Evolutionary conservation across 30 jellyfish, hydroid and myxozoan genomes (phyloP), one percentile per base, ranked within the genome.

Genomic region (Hydractinia symbiolongicarpus): DNA sequence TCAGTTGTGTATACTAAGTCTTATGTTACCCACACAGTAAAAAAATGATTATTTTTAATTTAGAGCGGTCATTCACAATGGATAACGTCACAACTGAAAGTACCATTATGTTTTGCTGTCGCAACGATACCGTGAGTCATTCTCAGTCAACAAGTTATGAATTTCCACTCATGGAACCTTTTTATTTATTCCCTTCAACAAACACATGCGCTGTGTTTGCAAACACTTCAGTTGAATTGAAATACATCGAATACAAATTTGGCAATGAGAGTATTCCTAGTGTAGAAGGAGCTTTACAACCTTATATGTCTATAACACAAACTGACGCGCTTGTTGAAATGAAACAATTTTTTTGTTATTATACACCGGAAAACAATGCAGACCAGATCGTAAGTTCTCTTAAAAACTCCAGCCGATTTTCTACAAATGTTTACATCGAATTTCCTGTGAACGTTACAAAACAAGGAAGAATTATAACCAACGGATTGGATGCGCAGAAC

Each of bases 121-220:
- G 90, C 55, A 72, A 70, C 67, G 93, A 88, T 55, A 49, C 61
- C 52, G 68, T 54, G 5, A 50, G 67, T 1, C 10, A 15, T 6
- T 21, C 14, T 44, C 55, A 14, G 30, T 51, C 62, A 21, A 49
- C 74, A 30, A 55, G 53, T 52, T 71, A 80, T 9, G 86, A 90
- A 5, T 9, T 74, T 8, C 58, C 64, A 5, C 44, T 30, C 44
- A 30, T 30, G 44, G 56, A 58, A 78, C 89, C 93, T 17, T 88
- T 88, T 71, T 60, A 50, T 51, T 55, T 88, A 4, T 14, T 82
- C 9, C 96, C 96, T 30, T 50, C 52, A 14, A 70, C 89, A 61
- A 60, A 54, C 52, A 17, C 56, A 50, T 88, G 96, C 79, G 89
- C 81, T 14, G 67, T 67, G n/a, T 83, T 82, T 7, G 50, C 69